Base-by-base conservation (phyloP, 1,140 invertebrate genomes). In the Procambarus clarkii region DNA sequence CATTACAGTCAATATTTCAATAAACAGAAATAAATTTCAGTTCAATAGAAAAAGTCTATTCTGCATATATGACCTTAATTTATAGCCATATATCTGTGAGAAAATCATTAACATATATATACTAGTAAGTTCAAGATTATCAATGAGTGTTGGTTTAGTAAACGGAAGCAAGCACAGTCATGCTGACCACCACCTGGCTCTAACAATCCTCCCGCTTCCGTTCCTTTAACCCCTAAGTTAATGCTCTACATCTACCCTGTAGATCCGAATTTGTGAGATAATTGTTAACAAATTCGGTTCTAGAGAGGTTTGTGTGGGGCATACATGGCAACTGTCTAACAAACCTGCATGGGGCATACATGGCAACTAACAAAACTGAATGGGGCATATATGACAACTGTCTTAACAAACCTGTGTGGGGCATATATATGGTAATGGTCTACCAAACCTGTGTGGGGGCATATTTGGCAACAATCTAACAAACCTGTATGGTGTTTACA, bases 221-320 rank as follows among this genome's bases (percentile, higher is more conserved):
- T 50, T 82, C 58, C 18, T 71, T 82, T 91, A 91, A 91, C 89
- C 85, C 58, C 89, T 48, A 46, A 85, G 89, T 96, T 97, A 97
- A 97, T 98, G 97, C 97, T 98, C 97, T 98, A 98, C 97, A 98
- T 98, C 97, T 98, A 98, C 98, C 98, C 98, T 98, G 98, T 98
- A 98, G 98, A 98, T 98, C 98, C 98, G 98, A 98, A 98, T 98
- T 98, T 98, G 98, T 98, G 97, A 97, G 97, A 97, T 96, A 97
- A 96, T 95, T 96, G 96, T 97, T 97, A 97, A 98, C 98, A 98
- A 98, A 98, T 98, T 98, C 98, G 98, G 98, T 98, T 98, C 98
- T 98, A 98, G 98, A 98, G 98, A 98, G 98, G 98, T 98, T 98
- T 98, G 97, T 98, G 97, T 98, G 97, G 96, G 96, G 96, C 96